Evolutionary conservation across 2,888 invertebrate species (phyloP).

Genomic region (Xylophagus ater): DNA sequence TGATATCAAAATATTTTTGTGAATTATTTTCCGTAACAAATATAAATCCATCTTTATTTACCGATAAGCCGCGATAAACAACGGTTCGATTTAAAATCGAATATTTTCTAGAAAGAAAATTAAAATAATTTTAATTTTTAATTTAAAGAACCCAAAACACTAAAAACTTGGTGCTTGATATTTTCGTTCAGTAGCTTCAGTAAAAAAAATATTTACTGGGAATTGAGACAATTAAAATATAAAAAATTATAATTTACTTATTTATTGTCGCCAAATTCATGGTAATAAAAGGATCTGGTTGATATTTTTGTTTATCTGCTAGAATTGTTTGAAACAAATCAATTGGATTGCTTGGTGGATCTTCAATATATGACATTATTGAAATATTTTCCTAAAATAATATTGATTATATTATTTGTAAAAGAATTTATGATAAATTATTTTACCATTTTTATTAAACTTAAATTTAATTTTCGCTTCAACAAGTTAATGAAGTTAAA

Average conservation of each 20-base stretch:
- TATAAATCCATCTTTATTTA: slow-evolving; percentile 21
- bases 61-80: slow-evolving; percentile 29
- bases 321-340: slow-evolving; percentile 25
- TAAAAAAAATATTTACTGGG: no score
- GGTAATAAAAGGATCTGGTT: slow-evolving; percentile 9
- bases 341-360: slow-evolving; percentile 23
- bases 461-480: no score
- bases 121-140: neutral
- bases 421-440: no score
- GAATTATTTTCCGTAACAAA: slow-evolving; percentile 31
- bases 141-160: no score
- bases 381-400: no score
- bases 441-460: no score
- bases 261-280: slow-evolving; percentile 34
- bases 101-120: slow-evolving; percentile 22
- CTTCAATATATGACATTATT: slow-evolving; percentile 22
- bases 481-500: no score
- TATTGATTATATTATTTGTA: no score
- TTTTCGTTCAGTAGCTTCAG: no score
- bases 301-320: neutral
- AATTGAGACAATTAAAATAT: no score
- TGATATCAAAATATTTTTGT: slow-evolving; percentile 28
- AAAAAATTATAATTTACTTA: slow-evolving; percentile 17
- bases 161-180: no score
- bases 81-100: slow-evolving; percentile 31